Conservation (phyloP, 2,113 vertebrate genomes). For the Phaetusa simplex region DNA sequence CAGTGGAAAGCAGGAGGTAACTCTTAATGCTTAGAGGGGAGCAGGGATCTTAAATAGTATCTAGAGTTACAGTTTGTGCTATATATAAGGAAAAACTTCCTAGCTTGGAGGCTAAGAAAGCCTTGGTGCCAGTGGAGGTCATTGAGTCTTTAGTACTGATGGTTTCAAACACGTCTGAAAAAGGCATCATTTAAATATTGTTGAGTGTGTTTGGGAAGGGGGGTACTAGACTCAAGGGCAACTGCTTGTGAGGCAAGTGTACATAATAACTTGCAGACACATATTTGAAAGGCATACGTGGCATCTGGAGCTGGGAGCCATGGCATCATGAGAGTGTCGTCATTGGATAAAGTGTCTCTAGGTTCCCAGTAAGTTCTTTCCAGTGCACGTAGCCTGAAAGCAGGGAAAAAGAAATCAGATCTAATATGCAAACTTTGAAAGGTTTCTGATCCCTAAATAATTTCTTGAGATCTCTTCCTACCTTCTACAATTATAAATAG, state of each 20-base stretch:
- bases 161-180: not conserved
- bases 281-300: not conserved
- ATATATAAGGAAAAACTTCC: not conserved
- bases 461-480: not conserved
- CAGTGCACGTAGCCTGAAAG: not conserved
- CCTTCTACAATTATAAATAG: not conserved
- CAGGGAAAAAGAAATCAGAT: not conserved
- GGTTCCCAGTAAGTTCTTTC: not conserved
- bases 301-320: not conserved
- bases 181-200: not conserved
- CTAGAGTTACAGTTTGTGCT: not conserved
- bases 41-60: not conserved
- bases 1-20: not conserved
- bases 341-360: not conserved
- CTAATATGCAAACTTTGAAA: not conserved
- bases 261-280: not conserved
- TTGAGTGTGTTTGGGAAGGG: not conserved
- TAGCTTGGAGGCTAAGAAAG: not conserved
- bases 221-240: not conserved
- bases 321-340: not conserved
- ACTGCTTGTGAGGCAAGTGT: not conserved
- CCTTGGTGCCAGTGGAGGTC: not conserved
- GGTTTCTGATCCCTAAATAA: not conserved
- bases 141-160: not conserved
- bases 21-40: not conserved